A percentile compares a stretch with the other conserved stretches of the same genome.
phyloP scores from a whole-genome alignment of 2,113 vertebrate genomes.

The Austrofundulus limnaeus region DNA sequence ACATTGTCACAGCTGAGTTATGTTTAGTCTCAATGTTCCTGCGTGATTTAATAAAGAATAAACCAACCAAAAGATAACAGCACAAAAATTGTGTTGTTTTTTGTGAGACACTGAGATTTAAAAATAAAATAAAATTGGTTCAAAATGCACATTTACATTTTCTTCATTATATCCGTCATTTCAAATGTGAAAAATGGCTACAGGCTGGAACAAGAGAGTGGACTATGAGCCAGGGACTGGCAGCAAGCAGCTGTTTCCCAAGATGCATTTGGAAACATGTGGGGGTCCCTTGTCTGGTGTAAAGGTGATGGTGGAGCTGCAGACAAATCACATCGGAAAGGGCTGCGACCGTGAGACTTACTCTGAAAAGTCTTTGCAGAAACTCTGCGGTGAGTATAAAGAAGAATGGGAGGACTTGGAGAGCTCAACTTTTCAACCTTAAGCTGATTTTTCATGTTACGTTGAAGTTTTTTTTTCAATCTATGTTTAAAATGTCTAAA shows the following conservation, averaged over 20 bases:
- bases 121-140: too few relatives aligned
- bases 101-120: too few relatives aligned
- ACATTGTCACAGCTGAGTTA: too few relatives aligned
- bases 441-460: too few relatives aligned
- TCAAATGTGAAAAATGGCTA: conserved; percentile 7
- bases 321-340: conserved; percentile 92
- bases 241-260: conserved; percentile 89
- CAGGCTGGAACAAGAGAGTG: conserved; percentile 92
- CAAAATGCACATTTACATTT: too few relatives aligned
- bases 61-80: too few relatives aligned
- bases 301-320: conserved; percentile 86
- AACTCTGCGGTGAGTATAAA: conserved; percentile 87
- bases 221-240: conserved; percentile 94
- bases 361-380: conserved; percentile 93
- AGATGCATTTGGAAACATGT: conserved; percentile 91
- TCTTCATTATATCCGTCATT: neutral
- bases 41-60: too few relatives aligned
- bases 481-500: conserved; percentile 10
- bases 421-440: too few relatives aligned
- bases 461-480: neutral
- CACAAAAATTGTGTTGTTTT: too few relatives aligned
- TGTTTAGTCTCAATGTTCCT: too few relatives aligned
- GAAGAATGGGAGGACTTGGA: neutral
- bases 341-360: conserved; percentile 95
- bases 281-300: conserved; percentile 90